Base-by-base conservation (phyloP, 2,113 vertebrate genomes). In the Sakesphorus luctuosus region DNA sequence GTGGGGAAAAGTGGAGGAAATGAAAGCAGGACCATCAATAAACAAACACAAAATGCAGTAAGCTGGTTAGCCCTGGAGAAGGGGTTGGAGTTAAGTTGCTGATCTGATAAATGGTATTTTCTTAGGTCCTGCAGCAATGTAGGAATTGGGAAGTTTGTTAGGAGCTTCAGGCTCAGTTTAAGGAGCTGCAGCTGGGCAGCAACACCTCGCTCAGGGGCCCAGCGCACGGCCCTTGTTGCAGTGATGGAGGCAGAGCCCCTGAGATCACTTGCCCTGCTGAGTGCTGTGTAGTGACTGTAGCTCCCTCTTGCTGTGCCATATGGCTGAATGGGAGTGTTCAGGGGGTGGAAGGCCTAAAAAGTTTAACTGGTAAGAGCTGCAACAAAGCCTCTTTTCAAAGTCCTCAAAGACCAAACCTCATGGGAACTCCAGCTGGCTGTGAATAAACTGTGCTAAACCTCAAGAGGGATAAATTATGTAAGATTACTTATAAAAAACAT, bases 361-460 rank as follows among this genome's bases (percentile, higher is more conserved):
- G 18, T 9, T 89, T 36, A 69, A 29, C 15, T 35, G 23, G 11
- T 21, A 29, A 0, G 7, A 71, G 20, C 29, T 59, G 40, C 29
- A 59, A 13, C 0, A 26, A 59, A 69, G 23, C 8, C 13, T 61
- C 35, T 81, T 69, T 50, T 62, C 2, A 0, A 24, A 59, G 40
- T 17, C 49, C 26, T 23, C 0, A 0, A 2, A 38, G 20, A 59
- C 31, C 28, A 76, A 83, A 40, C 8, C 11, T 9, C 11, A 0
- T 0, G 38, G 67, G 36, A 72, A 11, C 40, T 40, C 62, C 63
- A 38, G 10, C 59, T 49, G 89, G 14, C 58, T 82, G n/a, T 44
- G 25, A 62, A 8, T 19, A 36, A 62, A 59, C 52, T 44, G 20
- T 53, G 58, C 31, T 52, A 18, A 21, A 69, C 31, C 35, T 47